phyloP scores from a whole-genome alignment of 1,140 invertebrate species.

The Acromyrmex heyeri region DNA sequence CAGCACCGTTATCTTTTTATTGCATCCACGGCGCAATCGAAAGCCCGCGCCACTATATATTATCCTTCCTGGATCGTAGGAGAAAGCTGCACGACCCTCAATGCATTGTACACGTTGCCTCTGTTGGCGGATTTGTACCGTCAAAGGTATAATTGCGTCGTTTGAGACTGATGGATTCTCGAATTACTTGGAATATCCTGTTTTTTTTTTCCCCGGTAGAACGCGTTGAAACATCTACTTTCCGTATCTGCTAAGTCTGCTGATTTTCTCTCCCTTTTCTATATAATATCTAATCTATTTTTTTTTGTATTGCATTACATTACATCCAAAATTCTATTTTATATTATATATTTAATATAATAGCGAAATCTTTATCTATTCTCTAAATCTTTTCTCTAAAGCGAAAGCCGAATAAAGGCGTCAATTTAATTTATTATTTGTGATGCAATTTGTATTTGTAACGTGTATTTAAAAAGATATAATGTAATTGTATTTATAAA shows the following conservation, averaged over 20 bases:
- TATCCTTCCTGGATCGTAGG: neutral
- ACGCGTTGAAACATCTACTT: neutral
- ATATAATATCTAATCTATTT: conserved; percentile 13
- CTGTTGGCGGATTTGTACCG: conserved; percentile 2
- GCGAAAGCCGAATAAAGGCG: neutral
- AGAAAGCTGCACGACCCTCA: neutral
- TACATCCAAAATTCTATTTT: neutral
- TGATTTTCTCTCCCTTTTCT: neutral
- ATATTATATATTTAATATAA: neutral
- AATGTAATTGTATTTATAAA: neutral
- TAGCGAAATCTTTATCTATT: neutral
- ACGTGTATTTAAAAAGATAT: too few relatives aligned
- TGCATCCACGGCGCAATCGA: conserved; percentile 29
- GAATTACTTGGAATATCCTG: conserved; percentile 18
- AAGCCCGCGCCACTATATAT: conserved; percentile 23
- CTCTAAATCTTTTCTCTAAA: too few relatives aligned
- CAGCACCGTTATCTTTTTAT: conserved; percentile 50
- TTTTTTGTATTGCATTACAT: neutral
- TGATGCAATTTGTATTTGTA: neutral
- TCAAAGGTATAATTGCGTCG: conserved; percentile 62
- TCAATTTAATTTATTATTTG: neutral
- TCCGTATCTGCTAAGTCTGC: neutral
- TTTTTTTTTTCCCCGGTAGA: neutral
- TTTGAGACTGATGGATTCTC: conserved; percentile 25
- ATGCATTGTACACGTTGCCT: conserved; percentile 1